Base-by-base conservation (phyloP, 2,888 invertebrate genomes). In the Pachymerium ferrugineum region DNA sequence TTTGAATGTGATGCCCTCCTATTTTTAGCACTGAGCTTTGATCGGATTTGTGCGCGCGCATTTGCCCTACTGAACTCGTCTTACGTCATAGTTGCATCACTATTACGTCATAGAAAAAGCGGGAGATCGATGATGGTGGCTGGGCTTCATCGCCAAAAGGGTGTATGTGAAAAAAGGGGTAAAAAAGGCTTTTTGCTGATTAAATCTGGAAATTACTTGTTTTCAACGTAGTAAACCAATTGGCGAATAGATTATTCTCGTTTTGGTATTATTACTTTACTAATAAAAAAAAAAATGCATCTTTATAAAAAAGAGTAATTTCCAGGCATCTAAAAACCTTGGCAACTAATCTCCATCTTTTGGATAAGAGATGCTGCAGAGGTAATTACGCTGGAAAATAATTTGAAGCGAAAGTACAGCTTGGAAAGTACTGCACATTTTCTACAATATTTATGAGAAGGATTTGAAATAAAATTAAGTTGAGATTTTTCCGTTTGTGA, bases 11-110 rank as follows among this genome's bases (percentile, higher is more conserved):
- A 5, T 22, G 47, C 47, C 47, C 47, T 47, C 22, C 47, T 47
- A 47, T 47, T 47, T 47, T 47, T 47, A 47, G 47, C n/a, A 4
- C 16, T 47, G 47, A 47, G 47, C 47, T 47, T 10, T 47, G 47
- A 47, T 47, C 47, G 19, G n/a, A 47, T 47, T 47, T 47, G 47
- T 47, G 47, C 47, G 47, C 47, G 22, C 47, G 47, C 47, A 47
- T 47, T 22, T 47, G 47, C 47, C 47, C n/a, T 22, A 19, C 47
- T 47, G 47, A 47, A 47, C 47, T 47, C 19, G 16, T 19, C 47
- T 47, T 47, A 47, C 47, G 47, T 47, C 47, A 47, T 1, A n/a
- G n/a, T 19, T 19, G 10, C 47, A 47, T 47, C 47, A 47, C 19
- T 1, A 19, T 47, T 47, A 47, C 47, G 47, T 47, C 47, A 47